A percentile compares a stretch with the other conserved stretches of the same genome.
phyloP scores from a whole-genome alignment of 2,888 invertebrate genomes.

The Troides helena region DNA sequence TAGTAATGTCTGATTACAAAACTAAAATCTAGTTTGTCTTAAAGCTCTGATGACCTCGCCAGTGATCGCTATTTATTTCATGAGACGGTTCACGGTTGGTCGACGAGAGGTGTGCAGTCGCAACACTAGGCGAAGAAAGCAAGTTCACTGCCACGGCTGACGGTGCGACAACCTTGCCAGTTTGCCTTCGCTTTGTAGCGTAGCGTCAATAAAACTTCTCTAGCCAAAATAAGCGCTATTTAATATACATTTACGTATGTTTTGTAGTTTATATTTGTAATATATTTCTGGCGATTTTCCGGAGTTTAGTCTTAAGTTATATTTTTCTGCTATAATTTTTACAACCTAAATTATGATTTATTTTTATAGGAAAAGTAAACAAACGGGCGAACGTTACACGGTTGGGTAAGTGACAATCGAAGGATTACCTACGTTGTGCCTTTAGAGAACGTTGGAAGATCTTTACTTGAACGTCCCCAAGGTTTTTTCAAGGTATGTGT shows the following conservation, averaged over 20 bases:
- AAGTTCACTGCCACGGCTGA: slow-evolving; percentile 78
- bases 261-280: background rate
- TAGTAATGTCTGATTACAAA: background rate
- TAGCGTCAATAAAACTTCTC: slow-evolving; percentile 37
- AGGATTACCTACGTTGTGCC: no score
- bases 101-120: slow-evolving; percentile 47
- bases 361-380: no score
- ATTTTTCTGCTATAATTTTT: no score
- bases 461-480: no score
- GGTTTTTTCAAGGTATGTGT: no score
- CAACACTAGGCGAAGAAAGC: slow-evolving; percentile 63
- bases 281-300: background rate
- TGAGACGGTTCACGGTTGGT: slow-evolving; percentile 56
- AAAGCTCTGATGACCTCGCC: slow-evolving; percentile 17
- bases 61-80: slow-evolving; percentile 18
- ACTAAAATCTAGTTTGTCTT: slow-evolving; percentile 5
- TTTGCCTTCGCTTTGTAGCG: slow-evolving; percentile 38
- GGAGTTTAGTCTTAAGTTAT: no score
- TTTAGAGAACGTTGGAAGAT: no score
- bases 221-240: slow-evolving; percentile 33
- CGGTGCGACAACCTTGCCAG: slow-evolving; percentile 71
- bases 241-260: background rate
- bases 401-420: no score
- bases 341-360: no score
- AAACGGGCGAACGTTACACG: no score